Percentiles rank a stretch among this genome's conserved stretches.
Evolutionary conservation across 2,797 vertebrate species (phyloP).

Genomic region (Picus viridis): DNA sequence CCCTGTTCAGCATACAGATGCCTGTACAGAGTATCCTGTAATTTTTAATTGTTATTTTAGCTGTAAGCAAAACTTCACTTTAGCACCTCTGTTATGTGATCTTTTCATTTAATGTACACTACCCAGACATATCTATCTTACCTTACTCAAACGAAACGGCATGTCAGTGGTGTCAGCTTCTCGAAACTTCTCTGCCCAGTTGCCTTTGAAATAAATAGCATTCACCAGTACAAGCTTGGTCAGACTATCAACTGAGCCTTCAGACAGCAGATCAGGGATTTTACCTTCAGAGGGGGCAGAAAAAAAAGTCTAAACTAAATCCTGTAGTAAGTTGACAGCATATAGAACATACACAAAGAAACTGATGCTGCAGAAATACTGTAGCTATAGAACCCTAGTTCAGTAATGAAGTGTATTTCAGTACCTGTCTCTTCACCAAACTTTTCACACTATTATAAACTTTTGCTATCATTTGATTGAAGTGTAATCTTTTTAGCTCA

Average conservation of each 20-base stretch:
- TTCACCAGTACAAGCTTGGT: conserved; percentile 89
- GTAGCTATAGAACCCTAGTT: not conserved
- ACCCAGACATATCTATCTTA: not conserved
- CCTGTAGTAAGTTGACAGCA: too few relatives aligned
- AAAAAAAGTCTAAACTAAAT: not conserved
- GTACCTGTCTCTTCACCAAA: not conserved
- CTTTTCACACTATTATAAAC: not conserved
- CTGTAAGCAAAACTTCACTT: not conserved
- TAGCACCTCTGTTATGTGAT: not conserved
- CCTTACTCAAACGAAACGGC: conserved; percentile 85
- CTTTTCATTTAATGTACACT: not conserved
- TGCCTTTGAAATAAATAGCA: conserved; percentile 94
- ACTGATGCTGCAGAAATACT: not conserved
- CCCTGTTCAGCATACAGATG: not conserved
- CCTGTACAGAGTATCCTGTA: not conserved
- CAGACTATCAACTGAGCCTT: conserved; percentile 73
- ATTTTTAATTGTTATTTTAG: not conserved
- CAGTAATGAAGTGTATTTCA: not conserved
- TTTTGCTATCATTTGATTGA: not conserved
- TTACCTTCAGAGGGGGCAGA: conserved; percentile 80
- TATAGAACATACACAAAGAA: not conserved
- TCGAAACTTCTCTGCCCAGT: conserved; percentile 85
- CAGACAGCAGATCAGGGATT: conserved; percentile 86
- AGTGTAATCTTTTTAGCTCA: not conserved
- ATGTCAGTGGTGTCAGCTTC: conserved; percentile 78